Conservation (phyloP, 2,113 vertebrate species). For the Riparia riparia region DNA sequence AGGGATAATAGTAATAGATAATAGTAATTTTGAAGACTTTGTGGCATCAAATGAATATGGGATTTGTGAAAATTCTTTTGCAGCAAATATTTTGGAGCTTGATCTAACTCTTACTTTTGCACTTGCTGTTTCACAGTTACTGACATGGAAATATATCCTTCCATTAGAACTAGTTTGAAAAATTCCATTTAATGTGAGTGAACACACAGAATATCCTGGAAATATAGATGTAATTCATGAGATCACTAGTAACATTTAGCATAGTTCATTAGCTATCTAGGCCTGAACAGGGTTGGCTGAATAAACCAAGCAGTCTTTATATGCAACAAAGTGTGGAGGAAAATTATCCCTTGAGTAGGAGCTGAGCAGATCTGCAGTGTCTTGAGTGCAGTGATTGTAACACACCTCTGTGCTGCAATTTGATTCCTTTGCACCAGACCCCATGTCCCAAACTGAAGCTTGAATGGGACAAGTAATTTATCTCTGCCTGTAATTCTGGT, state of each 20-base stretch:
- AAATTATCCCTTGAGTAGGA: not conserved
- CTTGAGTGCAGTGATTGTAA: not conserved
- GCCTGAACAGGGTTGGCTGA: not conserved
- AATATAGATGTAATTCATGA: not conserved
- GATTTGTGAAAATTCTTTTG: not conserved
- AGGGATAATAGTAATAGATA: not conserved
- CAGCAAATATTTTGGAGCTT: not conserved
- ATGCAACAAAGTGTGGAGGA: not conserved
- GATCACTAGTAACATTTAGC: not conserved
- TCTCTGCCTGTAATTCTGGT: not conserved
- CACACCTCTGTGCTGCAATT: not conserved
- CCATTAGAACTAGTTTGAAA: not conserved
- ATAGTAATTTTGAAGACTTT: not conserved
- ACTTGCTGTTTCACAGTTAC: not conserved
- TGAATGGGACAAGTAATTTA: not conserved
- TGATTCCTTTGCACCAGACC: not conserved
- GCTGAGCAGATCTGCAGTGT: not conserved
- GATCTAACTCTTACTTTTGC: not conserved
- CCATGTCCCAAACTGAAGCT: not conserved
- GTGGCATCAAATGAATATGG: not conserved
- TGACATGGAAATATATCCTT: not conserved
- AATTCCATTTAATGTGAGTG: not conserved
- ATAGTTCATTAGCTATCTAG: not conserved
- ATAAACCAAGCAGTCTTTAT: not conserved
- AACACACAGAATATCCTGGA: not conserved